Percentiles rank a stretch among this genome's conserved stretches.
Conservation (phyloP, 2,888 invertebrate species). For the Anaspis maculata region DNA sequence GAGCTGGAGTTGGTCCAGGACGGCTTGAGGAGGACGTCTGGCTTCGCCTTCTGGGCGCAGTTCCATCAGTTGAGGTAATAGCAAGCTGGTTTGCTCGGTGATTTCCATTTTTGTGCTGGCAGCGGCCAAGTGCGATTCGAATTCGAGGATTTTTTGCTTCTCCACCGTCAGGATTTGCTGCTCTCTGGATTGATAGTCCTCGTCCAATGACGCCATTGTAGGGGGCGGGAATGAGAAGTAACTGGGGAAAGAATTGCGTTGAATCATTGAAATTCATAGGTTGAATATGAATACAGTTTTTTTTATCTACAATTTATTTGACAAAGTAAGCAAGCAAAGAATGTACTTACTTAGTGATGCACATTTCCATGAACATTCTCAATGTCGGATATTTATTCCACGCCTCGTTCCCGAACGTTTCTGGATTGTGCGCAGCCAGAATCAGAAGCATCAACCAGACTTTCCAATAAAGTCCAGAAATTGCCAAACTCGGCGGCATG, state of each 20-base stretch:
- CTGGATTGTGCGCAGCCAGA: constrained; percentile 87
- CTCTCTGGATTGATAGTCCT: constrained; percentile 56
- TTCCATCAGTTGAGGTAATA: constrained; percentile 76
- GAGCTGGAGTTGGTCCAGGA: constrained; percentile 71
- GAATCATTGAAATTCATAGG: background rate
- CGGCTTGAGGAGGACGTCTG: constrained; percentile 66
- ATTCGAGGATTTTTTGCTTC: constrained; percentile 72
- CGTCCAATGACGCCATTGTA: constrained; percentile 51
- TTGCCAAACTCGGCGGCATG: constrained; percentile 77
- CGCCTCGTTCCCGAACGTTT: constrained; percentile 74
- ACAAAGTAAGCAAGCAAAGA: constrained; percentile 12
- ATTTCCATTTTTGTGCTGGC: constrained; percentile 84
- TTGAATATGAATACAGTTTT: no score
- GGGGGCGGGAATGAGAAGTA: constrained; percentile 66
- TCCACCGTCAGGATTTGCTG: constrained; percentile 62
- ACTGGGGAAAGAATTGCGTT: constrained; percentile 36
- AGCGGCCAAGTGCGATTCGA: constrained; percentile 85
- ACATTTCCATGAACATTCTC: constrained; percentile 88
- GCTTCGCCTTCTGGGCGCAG: constrained; percentile 80
- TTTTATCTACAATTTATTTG: background rate
- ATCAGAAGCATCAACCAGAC: constrained; percentile 83
- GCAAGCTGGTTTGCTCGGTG: constrained; percentile 79
- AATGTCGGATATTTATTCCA: constrained; percentile 90
- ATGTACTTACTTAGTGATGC: constrained; percentile 75
- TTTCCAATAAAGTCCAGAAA: constrained; percentile 92